phyloP scores from a whole-genome alignment of 2,113 vertebrate genomes.

The Tachycineta bicolor region DNA sequence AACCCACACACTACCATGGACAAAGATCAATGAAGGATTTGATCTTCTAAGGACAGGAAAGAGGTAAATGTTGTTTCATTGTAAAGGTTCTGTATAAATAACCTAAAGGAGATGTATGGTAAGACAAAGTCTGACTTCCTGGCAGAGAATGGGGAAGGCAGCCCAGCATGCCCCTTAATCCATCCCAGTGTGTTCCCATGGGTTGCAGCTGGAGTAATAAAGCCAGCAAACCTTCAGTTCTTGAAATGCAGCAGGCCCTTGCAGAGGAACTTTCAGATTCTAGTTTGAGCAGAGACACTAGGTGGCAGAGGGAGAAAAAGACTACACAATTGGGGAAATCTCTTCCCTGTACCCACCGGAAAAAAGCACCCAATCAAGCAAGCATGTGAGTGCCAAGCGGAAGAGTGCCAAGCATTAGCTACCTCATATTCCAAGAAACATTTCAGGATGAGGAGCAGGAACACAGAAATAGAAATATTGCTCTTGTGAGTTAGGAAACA shows the following conservation, averaged over 20 bases:
- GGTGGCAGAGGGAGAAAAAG: not conserved
- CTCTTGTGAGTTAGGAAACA: not conserved
- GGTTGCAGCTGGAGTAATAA: not conserved
- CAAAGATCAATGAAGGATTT: conserved; percentile 86
- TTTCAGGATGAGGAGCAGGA: not conserved
- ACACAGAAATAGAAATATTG: not conserved
- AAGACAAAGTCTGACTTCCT: not conserved
- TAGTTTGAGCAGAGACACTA: not conserved
- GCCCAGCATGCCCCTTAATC: not conserved
- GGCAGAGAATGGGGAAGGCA: not conserved
- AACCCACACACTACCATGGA: conserved; percentile 83
- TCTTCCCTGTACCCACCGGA: not conserved
- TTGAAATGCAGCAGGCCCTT: not conserved
- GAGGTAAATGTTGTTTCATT: conserved; percentile 22
- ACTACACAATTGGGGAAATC: not conserved
- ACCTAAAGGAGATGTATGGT: not conserved
- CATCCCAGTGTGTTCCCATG: not conserved
- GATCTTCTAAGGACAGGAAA: conserved; percentile 81
- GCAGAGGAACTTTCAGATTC: not conserved
- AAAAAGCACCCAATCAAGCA: not conserved
- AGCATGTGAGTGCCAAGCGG: not conserved
- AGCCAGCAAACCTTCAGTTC: not conserved
- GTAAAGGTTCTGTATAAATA: not conserved
- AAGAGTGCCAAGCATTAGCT: not conserved
- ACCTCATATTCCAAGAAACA: not conserved